These are phyloP conservation scores for Tetragonisca angustula DNA, from an alignment of 2,888 invertebrate genomes.

Conservation along the genomic window DNA sequence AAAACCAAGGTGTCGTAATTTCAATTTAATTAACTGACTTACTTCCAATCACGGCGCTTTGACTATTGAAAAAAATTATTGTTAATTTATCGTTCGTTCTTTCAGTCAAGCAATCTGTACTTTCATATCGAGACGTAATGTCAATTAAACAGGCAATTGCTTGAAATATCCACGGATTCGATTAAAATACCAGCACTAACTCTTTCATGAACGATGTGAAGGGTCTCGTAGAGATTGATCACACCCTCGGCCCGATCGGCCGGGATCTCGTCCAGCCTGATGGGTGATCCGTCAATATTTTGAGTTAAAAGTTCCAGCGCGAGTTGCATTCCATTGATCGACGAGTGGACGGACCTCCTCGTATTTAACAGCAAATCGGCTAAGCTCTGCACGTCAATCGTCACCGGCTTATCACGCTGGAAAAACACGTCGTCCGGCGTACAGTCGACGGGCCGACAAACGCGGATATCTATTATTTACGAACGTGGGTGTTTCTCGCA, in stretches of 20 bases:
- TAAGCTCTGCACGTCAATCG: constrained; percentile 54
- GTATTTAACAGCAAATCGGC: constrained; percentile 46
- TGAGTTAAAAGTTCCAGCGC: constrained; percentile 59
- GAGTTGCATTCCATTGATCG: constrained; percentile 57
- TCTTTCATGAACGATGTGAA: constrained; percentile 48
- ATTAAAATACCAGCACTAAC: constrained; percentile 48
- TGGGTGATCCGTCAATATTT: constrained; percentile 38
- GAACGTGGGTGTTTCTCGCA: constrained; percentile 7
- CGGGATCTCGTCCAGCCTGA: constrained; percentile 37
- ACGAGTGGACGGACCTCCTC: constrained; percentile 26
- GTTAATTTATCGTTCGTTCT: not conserved
- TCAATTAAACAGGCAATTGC: not conserved
- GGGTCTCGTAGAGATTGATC: constrained; percentile 57
- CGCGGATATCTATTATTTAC: constrained; percentile 20
- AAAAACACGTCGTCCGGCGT: constrained; percentile 1
- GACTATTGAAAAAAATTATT: not conserved
- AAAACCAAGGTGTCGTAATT: not conserved
- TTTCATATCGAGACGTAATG: not conserved
- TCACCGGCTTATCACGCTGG: constrained; percentile 59
- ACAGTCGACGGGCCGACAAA: not conserved
- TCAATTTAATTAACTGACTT: no score
- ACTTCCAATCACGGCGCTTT: no score
- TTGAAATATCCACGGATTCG: not conserved
- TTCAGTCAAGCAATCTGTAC: not conserved
- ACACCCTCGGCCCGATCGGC: constrained; percentile 15